Conservation (phyloP, 2,888 invertebrate species). For the Cynaeus angustus region DNA sequence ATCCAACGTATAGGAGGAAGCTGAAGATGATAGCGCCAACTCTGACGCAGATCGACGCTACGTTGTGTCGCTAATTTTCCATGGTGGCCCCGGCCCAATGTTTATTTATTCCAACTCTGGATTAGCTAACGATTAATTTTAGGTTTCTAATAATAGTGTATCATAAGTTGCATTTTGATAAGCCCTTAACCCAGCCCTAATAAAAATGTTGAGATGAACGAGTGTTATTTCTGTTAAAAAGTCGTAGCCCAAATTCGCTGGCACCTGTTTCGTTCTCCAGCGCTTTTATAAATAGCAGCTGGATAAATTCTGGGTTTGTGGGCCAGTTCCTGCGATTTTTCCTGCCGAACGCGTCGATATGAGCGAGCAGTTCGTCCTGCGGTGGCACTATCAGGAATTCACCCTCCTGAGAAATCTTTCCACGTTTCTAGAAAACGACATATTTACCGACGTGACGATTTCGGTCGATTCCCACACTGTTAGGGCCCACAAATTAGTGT, state of each 20-base stretch:
- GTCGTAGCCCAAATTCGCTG: slow-evolving; percentile 65
- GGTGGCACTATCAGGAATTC: slow-evolving; percentile 70
- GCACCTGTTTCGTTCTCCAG: slow-evolving; percentile 71
- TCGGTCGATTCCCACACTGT: slow-evolving; percentile 90
- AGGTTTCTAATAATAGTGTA: slow-evolving; percentile 30
- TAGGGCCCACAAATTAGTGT: slow-evolving; percentile 88
- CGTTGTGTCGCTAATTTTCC: slow-evolving; percentile 78
- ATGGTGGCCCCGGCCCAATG: slow-evolving; percentile 3
- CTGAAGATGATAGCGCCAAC: slow-evolving; percentile 90
- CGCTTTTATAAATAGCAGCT: slow-evolving; percentile 69
- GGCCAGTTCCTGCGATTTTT: slow-evolving; percentile 65
- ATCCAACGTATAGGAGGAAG: slow-evolving; percentile 92
- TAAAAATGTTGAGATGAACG: slow-evolving; percentile 3
- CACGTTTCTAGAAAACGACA: slow-evolving; percentile 84
- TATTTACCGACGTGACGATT: slow-evolving; percentile 90
- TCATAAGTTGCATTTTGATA: slow-evolving; percentile 22
- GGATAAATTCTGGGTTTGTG: slow-evolving; percentile 67
- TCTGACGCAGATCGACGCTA: slow-evolving; percentile 96
- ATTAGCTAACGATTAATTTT: slow-evolving; percentile 38
- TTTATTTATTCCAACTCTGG: slow-evolving; percentile 13
- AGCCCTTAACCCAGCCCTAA: slow-evolving; percentile 8
- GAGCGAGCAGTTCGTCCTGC: slow-evolving; percentile 67
- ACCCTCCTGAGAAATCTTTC: slow-evolving; percentile 83
- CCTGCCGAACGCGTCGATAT: slow-evolving; percentile 57
- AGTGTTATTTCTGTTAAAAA: slow-evolving; percentile 27